Conservation (phyloP, 1,140 invertebrate genomes). For the Chironomus tepperi region DNA sequence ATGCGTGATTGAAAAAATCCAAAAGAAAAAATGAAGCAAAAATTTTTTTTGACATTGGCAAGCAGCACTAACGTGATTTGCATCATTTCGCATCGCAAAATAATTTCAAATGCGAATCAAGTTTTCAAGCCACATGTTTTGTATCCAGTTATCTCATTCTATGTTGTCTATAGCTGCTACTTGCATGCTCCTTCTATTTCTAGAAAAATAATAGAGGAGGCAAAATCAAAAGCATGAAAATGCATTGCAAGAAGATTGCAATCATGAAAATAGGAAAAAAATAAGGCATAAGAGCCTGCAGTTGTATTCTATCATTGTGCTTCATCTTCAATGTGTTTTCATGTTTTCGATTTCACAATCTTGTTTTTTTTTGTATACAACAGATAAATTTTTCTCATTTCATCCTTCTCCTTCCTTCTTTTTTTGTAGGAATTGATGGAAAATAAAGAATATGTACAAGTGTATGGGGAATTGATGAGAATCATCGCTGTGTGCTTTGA, state of each 20-base stretch:
- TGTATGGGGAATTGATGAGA: not conserved
- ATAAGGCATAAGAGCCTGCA: too few species aligned
- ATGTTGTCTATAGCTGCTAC: not conserved
- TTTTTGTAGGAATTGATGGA: not conserved
- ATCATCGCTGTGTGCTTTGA: not conserved
- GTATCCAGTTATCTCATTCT: not conserved
- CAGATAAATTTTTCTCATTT: not conserved
- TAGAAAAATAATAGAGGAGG: too few species aligned
- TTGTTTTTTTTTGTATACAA: not conserved
- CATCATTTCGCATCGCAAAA: too few species aligned
- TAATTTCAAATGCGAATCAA: not conserved
- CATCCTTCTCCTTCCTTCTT: not conserved
- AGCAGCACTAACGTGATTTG: too few species aligned
- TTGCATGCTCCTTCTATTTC: too few species aligned
- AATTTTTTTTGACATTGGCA: too few species aligned
- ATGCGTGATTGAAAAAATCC: too few species aligned
- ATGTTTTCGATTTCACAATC: constrained; percentile 20
- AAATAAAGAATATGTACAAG: not conserved
- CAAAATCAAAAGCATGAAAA: not conserved
- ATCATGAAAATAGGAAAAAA: not conserved
- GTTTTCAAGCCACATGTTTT: constrained; percentile 1
- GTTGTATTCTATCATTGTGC: constrained; percentile 6
- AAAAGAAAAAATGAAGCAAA: too few species aligned
- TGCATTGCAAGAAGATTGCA: constrained; percentile 3
- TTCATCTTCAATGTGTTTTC: constrained; percentile 3